Base-by-base conservation (phyloP, 2,113 vertebrate species). In the Pelobates fuscus region DNA sequence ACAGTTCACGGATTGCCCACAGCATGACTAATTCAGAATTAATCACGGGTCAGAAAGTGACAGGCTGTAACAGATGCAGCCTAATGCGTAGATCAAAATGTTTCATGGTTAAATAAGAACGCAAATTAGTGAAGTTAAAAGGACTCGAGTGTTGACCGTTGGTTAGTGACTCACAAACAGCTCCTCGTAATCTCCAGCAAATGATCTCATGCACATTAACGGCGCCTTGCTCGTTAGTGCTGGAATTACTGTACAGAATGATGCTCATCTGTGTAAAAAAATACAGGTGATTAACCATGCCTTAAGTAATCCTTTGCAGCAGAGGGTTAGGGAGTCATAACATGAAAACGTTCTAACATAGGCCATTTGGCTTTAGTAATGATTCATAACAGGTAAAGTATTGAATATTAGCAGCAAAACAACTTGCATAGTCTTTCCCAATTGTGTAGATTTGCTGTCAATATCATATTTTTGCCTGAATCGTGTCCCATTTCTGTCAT, bases 161-260 rank as follows among this genome's bases (percentile, higher is more conserved):
- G 21, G 59, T 10, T 27, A 24, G 21, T 73, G 70, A 73, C 71
- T 74, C 71, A 66, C 71, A 57, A 41, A 57, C 67, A 69, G 49
- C 21, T 55, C 29, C 67, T 43, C 54, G 12, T 24, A 73, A 65
- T 25, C 20, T 52, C 46, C 43, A 57, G 27, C 71, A 37, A 70
- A 58, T 74, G 71, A 66, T 24, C 71, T 74, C 61, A 74, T 74
- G 30, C 29, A 27, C 71, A 58, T 74, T 74, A 74, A 49, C 54
- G 71, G 71, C 71, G 71, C 62, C 62, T 11, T 12, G 52, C 46
- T 74, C 62, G 49, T 74, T 74, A 74, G 41, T 62, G 20, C 17
- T 2, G 61, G 61, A 43, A 54, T 64, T 37, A 55, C 46, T 55
- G 60, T 37, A 64, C 46, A n/a, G 5, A 5, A 29, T 30, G 26